phyloP scores from a whole-genome alignment of 1,140 invertebrate genomes.

The Nilaparvata lugens region DNA sequence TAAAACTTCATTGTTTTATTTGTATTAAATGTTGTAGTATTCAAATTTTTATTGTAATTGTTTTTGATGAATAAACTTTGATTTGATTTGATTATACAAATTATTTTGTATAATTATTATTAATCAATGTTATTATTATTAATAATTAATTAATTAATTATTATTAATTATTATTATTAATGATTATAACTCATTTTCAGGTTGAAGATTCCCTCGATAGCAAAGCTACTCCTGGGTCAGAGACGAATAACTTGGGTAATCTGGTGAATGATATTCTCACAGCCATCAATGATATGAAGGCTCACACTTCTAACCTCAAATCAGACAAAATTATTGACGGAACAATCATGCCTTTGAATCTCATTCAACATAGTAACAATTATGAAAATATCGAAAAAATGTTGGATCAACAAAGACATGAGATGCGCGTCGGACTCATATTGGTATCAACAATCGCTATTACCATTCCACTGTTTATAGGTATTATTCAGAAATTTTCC shows the following conservation, averaged over 20 bases:
- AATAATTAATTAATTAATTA: background rate
- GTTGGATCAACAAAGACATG: conserved; percentile 10
- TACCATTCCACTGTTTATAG: conserved; percentile 5
- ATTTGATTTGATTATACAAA: too few species aligned
- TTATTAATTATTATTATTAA: conserved; percentile 5
- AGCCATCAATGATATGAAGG: conserved; percentile 12
- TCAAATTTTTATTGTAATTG: too few species aligned
- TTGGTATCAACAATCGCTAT: conserved; percentile 8
- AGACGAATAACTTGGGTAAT: background rate
- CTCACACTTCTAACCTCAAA: conserved; percentile 6
- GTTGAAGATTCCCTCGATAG: too few species aligned
- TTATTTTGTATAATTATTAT: too few species aligned
- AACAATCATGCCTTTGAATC: background rate
- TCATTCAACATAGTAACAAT: background rate
- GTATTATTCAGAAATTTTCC: background rate
- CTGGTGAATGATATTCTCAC: background rate
- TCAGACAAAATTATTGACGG: background rate
- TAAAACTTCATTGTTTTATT: too few species aligned
- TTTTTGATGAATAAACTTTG: too few species aligned
- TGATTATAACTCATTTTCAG: background rate
- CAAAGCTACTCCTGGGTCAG: background rate
- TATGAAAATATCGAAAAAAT: conserved; percentile 10
- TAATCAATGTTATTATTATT: too few species aligned
- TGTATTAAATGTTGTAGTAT: too few species aligned
- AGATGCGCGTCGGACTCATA: conserved; percentile 9